Evolutionary conservation across 2,888 invertebrate genomes (phyloP), one percentile per base, ranked within the genome.

Genomic region (Meloe dianella): DNA sequence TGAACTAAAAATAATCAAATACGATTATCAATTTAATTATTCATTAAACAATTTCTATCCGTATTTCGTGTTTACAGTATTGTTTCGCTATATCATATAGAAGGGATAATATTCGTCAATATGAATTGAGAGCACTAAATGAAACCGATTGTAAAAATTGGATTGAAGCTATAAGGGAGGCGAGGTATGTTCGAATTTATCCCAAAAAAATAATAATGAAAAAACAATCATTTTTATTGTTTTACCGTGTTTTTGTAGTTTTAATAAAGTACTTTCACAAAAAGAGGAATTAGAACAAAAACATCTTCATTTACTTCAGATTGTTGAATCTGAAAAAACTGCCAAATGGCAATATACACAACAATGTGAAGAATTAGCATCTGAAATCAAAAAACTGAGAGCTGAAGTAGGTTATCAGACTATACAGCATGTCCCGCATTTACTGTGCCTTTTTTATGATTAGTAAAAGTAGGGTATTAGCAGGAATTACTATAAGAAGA

Each of bases 311-410:
- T 86, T 96, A 60, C 88, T 96, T 68, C 91, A 93, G 83, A 94
- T 96, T 68, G 92, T 96, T 63, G 96, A 96, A 84, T 95, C 94
- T 73, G 96, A 96, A 84, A 89, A 95, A 78, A 95, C 95, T 1
- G 94, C 95, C 0, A 94, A 96, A 79, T 95, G 95, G 93, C 95
- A 95, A 84, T 96, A 95, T 83, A 93, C 94, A 0, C 94, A 94
- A 81, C 95, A 96, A 82, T 95, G 95, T 77, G 96, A 96, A 77
- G 96, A 96, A 77, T 87, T 96, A n/a, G 88, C 91, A 32, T 88
- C 89, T 2, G 96, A 96, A 84, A 94, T 96, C 70, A 95, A 95
- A 84, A 95, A 95, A 81, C 87, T 96, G 2, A 87, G 95, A 74
- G 89, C 92, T 1, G 96, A 96, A 91, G 95, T 96, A 60, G 7